Percentiles rank a stretch among this genome's conserved stretches.
Evolutionary conservation across 2,797 vertebrate species (phyloP).

Genomic region (Emydoidea blandingii): DNA sequence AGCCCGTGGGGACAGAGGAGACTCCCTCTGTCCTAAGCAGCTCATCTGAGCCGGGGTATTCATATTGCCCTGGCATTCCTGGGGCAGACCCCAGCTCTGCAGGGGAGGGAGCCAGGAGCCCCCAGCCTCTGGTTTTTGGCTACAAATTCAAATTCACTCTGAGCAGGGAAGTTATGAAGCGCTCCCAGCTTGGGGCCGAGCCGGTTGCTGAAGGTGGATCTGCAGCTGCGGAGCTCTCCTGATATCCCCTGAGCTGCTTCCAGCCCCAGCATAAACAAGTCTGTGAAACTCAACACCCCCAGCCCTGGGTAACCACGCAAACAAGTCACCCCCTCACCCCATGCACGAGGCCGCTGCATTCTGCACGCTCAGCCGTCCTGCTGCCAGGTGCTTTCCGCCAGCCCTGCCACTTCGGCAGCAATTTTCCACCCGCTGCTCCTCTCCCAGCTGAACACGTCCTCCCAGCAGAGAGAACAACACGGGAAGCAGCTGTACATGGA

Average conservation of each 20-base stretch:
- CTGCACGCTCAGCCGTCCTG: constrained; percentile 11
- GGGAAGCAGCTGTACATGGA: not conserved
- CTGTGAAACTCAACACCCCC: constrained; percentile 73
- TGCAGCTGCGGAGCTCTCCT: not conserved
- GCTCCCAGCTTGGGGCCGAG: no score
- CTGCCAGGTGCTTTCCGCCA: constrained; percentile 4
- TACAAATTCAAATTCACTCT: not conserved
- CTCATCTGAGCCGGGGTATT: not conserved
- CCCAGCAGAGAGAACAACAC: not conserved
- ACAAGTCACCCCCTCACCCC: constrained; percentile 68
- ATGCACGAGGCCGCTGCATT: not conserved
- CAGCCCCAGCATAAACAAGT: constrained; percentile 64
- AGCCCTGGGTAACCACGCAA: not conserved
- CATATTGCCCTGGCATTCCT: not conserved
- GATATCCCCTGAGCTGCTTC: constrained; percentile 36
- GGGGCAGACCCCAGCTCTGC: not conserved
- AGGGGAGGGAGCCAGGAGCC: not conserved
- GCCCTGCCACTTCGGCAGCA: rapidly evolving
- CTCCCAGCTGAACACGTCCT: not conserved
- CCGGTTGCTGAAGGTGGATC: no score
- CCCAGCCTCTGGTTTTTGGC: not conserved
- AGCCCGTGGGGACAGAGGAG: not conserved
- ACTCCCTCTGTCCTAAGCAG: not conserved
- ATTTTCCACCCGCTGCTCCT: not conserved
- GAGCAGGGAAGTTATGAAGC: not conserved